Conservation (phyloP, 2,888 invertebrate genomes). For the Caenorhabditis sinica region DNA sequence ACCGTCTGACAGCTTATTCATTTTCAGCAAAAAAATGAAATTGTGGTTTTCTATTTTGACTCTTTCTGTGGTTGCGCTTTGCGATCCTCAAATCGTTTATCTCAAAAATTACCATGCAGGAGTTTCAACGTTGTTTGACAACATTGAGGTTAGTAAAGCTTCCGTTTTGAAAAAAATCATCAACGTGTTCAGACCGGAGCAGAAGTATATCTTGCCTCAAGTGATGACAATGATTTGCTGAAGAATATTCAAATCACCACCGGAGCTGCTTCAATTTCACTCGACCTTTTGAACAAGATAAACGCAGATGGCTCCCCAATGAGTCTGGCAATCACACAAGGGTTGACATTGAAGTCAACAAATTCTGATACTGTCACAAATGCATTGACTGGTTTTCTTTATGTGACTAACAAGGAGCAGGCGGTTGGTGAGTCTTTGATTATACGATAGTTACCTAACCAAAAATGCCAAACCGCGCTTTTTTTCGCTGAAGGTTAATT, state of each 20-base stretch:
- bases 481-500: too few relatives aligned
- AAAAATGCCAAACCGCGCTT: too few relatives aligned
- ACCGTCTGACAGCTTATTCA: too few relatives aligned
- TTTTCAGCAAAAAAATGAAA: too few relatives aligned
- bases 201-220: slow-evolving; percentile 3
- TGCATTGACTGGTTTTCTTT: slow-evolving; percentile 7
- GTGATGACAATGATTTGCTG: background rate
- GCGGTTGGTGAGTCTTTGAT: slow-evolving; percentile 5
- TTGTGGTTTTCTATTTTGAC: background rate
- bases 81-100: background rate
- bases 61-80: background rate
- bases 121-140: background rate
- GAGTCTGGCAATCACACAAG: background rate
- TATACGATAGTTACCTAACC: too few relatives aligned
- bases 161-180: background rate
- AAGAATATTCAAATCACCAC: background rate
- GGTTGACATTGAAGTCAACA: background rate
- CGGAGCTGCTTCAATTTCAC: background rate
- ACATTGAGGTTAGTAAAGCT: background rate
- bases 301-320: background rate
- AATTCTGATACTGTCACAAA: slow-evolving; percentile 3
- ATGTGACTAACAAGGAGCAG: slow-evolving; percentile 4
- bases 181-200: background rate
- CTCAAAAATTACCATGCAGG: background rate
- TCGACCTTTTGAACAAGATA: background rate